Conservation (phyloP, 92 coral and sea anemone genomes). For the Muricea muricata region DNA sequence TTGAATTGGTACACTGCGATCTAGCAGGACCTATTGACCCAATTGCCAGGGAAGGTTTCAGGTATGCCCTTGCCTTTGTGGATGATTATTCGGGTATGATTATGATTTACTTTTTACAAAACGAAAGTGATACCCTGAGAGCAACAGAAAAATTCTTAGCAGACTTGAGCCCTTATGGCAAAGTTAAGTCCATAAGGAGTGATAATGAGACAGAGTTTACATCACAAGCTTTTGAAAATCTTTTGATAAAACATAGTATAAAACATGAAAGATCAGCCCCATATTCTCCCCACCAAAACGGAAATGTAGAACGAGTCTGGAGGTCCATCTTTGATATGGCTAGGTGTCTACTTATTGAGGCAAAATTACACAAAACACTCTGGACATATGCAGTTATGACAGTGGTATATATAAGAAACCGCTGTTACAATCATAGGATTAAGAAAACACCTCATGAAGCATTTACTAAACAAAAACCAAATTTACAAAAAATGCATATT, state of each 20-base stretch:
- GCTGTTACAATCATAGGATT: constrained; percentile 62
- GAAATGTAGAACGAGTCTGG: constrained; percentile 1
- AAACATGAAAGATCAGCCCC: constrained; percentile 42
- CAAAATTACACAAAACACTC: not conserved
- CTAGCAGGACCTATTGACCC: constrained; percentile 56
- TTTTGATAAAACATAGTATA: constrained; percentile 21
- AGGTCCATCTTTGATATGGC: constrained; percentile 7
- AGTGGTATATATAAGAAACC: constrained; percentile 60
- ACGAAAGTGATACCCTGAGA: not conserved
- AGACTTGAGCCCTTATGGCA: constrained; percentile 27
- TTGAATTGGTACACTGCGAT: constrained; percentile 51
- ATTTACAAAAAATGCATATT: not conserved
- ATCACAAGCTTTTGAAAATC: constrained; percentile 11
- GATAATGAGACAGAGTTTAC: constrained; percentile 43
- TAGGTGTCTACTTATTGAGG: constrained; percentile 1
- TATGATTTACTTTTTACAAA: constrained; percentile 19
- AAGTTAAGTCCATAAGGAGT: constrained; percentile 25
- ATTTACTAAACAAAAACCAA: constrained; percentile 10
- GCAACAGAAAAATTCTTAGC: constrained; percentile 23
- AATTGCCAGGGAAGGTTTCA: constrained; percentile 48
- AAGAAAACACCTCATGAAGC: constrained; percentile 46
- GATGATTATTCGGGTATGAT: constrained; percentile 22
- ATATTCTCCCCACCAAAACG: constrained; percentile 55
- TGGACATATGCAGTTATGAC: constrained; percentile 29
- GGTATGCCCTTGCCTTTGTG: constrained; percentile 13